phyloP scores from a whole-genome alignment of 1,140 invertebrate species.

The Tetraneura akinire region DNA sequence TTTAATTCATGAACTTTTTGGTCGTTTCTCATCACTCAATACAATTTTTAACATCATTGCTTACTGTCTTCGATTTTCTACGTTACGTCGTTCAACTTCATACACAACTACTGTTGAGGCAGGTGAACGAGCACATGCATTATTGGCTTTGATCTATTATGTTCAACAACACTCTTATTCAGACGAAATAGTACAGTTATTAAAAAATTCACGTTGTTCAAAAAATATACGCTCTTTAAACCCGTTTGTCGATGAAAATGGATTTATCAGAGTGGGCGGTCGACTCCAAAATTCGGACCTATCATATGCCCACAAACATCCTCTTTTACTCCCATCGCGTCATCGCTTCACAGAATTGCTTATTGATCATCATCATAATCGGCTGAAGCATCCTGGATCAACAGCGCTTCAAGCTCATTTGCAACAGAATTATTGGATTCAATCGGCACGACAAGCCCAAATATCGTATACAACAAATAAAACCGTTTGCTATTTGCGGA shows the following conservation, averaged over 20 bases:
- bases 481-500: not conserved
- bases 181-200: no score
- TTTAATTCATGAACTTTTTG: no score
- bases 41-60: no score
- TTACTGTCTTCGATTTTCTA: no score
- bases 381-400: constrained; percentile 12
- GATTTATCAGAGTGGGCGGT: constrained; percentile 47
- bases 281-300: not conserved
- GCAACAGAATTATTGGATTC: constrained; percentile 34
- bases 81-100: no score
- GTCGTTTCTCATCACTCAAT: no score
- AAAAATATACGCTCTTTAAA: not conserved
- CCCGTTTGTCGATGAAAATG: not conserved
- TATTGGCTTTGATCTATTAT: no score
- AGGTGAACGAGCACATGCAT: no score
- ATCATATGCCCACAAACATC: constrained; percentile 8
- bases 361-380: constrained; percentile 41
- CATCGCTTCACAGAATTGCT: not conserved
- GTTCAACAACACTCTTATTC: no score
- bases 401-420: not conserved
- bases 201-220: no score
- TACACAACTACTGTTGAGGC: no score
- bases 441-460: not conserved
- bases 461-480: not conserved
- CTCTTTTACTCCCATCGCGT: not conserved